Evolutionary conservation across 2,888 invertebrate species (phyloP), one percentile per base, ranked within the genome.

Genomic region (Eilema caniola): DNA sequence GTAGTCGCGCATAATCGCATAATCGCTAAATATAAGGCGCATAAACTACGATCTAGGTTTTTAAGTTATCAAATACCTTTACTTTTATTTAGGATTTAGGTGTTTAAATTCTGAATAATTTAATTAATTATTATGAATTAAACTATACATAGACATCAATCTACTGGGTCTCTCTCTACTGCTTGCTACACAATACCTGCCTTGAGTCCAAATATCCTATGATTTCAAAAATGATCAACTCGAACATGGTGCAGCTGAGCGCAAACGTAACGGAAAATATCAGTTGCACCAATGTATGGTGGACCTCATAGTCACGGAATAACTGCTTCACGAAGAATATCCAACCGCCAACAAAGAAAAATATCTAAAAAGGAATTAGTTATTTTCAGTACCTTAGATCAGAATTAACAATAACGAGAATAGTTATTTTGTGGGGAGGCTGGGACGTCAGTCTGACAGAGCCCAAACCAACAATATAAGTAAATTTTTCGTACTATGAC

Each of bases 201-300:
- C 98, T 98, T 25, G 98, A 97, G 89, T 99, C 98, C 77, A 99
- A 95, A 79, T 99, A 97, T 41, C 98, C 99, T 73, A 99, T 96
- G 81, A 99, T 99, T 96, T 99, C 99, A 95, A 99, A 99, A 89
- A 99, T 99, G 75, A 99, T 99, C 71, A 99, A 95, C 91, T 99
- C 99, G 93, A 99, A 99, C 99, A 99, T 99, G 3, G 99, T 99
- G 88, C 99, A 99, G 31, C 99, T 99, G 23, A 99, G 95, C 0
- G 99, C 98, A 89, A 99, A 98, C 53, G 99, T 99, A 33, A 98
- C 96, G 0, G 99, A 99, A 92, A 99, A 99, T 87, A 99, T 98
- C 7, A 99, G 95, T 90, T 99, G 98, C 2, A 99, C 99, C 72
- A 98, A 95, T 73, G 98, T 96, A 89, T 99, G 99, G 84, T 99